phyloP scores from a whole-genome alignment of 2,113 vertebrate genomes.

The Theristicus caerulescens region DNA sequence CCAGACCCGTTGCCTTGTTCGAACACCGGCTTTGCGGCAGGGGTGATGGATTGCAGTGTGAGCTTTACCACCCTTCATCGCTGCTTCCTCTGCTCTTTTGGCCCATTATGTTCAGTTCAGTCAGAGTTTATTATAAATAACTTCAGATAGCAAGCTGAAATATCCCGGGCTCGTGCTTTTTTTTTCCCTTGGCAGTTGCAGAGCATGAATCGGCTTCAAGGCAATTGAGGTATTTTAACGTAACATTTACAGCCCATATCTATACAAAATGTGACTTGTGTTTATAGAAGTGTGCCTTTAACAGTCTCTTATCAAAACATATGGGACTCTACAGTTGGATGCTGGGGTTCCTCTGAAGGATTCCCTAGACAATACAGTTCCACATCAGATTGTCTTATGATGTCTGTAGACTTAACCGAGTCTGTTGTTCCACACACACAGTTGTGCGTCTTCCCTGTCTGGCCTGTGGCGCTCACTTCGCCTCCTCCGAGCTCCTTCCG shows the following conservation, averaged over 20 bases:
- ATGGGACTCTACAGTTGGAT: neutral
- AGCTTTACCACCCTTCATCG: neutral
- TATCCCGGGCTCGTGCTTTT: neutral
- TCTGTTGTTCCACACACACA: neutral
- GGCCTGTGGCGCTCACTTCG: neutral
- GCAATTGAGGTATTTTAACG: neutral
- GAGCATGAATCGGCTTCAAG: neutral
- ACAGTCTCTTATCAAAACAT: neutral
- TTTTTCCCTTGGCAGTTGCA: neutral
- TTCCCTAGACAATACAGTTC: neutral
- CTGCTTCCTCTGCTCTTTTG: slow-evolving; percentile 11
- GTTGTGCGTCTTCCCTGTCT: neutral
- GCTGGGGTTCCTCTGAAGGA: neutral
- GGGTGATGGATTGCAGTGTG: neutral
- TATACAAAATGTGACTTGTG: neutral
- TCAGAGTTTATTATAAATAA: slow-evolving; percentile 2
- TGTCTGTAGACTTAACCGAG: neutral
- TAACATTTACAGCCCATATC: neutral
- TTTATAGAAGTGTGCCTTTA: neutral
- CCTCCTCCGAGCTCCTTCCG: neutral
- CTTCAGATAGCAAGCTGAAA: neutral
- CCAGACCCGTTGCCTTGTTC: neutral
- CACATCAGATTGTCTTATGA: neutral
- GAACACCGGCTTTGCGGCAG: neutral
- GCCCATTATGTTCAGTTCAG: neutral